phyloP scores from a whole-genome alignment of 2,888 invertebrate genomes.

The Drosophila setosimentum region DNA sequence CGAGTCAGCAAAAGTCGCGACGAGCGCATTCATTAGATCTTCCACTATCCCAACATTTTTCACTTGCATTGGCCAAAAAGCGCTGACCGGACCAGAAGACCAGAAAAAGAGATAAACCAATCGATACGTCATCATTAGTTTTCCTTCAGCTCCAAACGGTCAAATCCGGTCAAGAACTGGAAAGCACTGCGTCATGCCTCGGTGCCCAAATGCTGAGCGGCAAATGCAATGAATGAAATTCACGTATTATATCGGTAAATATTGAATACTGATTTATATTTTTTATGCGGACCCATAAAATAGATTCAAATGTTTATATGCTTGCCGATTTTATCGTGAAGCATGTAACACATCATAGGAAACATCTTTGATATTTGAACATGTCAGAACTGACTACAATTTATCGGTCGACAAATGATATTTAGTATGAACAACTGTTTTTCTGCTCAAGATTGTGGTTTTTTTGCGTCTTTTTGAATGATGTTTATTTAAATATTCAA shows the following conservation, averaged over 20 bases:
- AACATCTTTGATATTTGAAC: not conserved
- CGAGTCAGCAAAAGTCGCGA: constrained; percentile 64
- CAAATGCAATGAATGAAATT: constrained; percentile 17
- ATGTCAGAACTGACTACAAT: not conserved
- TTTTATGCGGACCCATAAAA: not conserved
- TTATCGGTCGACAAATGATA: not conserved
- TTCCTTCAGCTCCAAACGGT: constrained; percentile 14
- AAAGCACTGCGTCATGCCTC: constrained; percentile 33
- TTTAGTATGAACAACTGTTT: not conserved
- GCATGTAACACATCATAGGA: not conserved
- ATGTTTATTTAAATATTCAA: not conserved
- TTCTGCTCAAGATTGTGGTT: not conserved
- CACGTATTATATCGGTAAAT: not conserved
- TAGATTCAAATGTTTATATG: not conserved
- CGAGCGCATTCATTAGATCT: constrained; percentile 54
- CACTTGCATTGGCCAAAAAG: constrained; percentile 33
- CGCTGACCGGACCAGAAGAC: constrained; percentile 19
- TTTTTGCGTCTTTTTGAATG: not conserved
- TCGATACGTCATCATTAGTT: constrained; percentile 76
- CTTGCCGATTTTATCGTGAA: not conserved
- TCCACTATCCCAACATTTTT: constrained; percentile 29
- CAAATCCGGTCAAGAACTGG: constrained; percentile 4
- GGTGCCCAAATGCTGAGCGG: constrained; percentile 34
- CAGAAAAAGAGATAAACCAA: constrained; percentile 46
- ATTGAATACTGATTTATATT: not conserved